These are phyloP conservation scores for Listronotus bonariensis DNA, from an alignment of 1,140 invertebrate species.

Conservation along the genomic window DNA sequence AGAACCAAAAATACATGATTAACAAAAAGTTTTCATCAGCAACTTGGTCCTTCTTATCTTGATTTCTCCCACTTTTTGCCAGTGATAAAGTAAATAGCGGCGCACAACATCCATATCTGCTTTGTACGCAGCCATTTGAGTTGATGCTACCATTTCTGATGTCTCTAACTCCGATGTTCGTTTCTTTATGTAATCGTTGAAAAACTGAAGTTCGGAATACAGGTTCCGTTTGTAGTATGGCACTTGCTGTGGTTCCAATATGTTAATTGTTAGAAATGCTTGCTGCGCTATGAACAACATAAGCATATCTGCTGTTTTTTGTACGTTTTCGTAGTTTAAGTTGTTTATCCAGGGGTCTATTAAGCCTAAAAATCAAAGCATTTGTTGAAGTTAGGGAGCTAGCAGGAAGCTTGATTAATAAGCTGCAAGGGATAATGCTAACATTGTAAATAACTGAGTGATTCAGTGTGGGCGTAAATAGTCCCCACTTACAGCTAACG, in stretches of 20 bases:
- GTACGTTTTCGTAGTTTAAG: constrained; percentile 31
- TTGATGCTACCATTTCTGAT: neutral
- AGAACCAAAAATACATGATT: constrained; percentile 41
- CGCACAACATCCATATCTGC: constrained; percentile 38
- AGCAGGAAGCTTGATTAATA: neutral
- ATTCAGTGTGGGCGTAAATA: too few relatives aligned
- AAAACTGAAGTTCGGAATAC: constrained; percentile 43
- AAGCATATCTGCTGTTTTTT: constrained; percentile 37
- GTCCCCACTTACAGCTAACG: too few relatives aligned
- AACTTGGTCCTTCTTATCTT: constrained; percentile 27
- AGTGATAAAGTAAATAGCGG: constrained; percentile 33
- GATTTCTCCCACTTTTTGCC: constrained; percentile 7
- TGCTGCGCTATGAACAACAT: constrained; percentile 42
- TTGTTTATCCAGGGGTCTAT: constrained; percentile 41
- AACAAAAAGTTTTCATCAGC: constrained; percentile 38
- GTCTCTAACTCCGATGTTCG: constrained; percentile 29
- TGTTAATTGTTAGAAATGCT: constrained; percentile 31
- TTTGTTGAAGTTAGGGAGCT: neutral
- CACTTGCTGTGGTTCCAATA: constrained; percentile 23
- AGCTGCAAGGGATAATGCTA: neutral
- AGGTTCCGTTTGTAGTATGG: constrained; percentile 38
- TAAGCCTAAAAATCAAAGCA: constrained; percentile 26
- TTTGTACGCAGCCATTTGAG: constrained; percentile 9
- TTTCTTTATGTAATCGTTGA: constrained; percentile 43
- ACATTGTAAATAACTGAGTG: too few relatives aligned